phyloP scores from a whole-genome alignment of 2,113 vertebrate species.

The Actenoides hombroni region DNA sequence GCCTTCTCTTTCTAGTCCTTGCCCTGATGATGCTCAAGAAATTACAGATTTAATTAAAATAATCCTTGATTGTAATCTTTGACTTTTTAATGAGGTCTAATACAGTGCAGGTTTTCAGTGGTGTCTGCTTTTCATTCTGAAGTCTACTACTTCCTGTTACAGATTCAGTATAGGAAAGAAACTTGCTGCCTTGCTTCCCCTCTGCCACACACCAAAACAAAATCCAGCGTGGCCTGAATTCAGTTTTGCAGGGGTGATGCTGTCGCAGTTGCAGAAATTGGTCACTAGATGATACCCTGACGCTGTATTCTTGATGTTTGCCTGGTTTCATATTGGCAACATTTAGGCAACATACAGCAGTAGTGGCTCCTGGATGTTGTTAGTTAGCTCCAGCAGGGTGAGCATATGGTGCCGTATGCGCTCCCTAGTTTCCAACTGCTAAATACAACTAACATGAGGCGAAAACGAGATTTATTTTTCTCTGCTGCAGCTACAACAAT shows the following conservation, averaged over 20 bases:
- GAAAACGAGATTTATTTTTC: neutral
- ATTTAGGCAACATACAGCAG: neutral
- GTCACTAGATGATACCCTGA: slow-evolving; percentile 51
- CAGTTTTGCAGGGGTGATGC: neutral
- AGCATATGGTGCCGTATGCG: neutral
- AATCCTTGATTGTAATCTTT: neutral
- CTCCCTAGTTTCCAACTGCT: neutral
- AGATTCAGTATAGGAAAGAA: neutral
- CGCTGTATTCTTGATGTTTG: neutral
- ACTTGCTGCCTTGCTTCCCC: neutral
- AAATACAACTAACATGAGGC: neutral
- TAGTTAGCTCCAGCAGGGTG: neutral
- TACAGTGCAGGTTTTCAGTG: neutral
- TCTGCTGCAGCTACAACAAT: neutral
- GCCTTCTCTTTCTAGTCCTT: neutral
- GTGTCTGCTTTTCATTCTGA: neutral
- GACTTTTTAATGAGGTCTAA: neutral
- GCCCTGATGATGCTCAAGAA: neutral
- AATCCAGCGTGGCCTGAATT: neutral
- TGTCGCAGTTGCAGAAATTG: neutral
- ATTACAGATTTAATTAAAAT: neutral
- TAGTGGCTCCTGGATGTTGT: neutral
- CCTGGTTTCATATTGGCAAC: neutral
- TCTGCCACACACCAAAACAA: neutral
- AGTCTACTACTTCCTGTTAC: neutral